These are phyloP conservation scores for Bombus superbus DNA, from an alignment of 1,140 invertebrate genomes.

Conservation along the genomic window DNA sequence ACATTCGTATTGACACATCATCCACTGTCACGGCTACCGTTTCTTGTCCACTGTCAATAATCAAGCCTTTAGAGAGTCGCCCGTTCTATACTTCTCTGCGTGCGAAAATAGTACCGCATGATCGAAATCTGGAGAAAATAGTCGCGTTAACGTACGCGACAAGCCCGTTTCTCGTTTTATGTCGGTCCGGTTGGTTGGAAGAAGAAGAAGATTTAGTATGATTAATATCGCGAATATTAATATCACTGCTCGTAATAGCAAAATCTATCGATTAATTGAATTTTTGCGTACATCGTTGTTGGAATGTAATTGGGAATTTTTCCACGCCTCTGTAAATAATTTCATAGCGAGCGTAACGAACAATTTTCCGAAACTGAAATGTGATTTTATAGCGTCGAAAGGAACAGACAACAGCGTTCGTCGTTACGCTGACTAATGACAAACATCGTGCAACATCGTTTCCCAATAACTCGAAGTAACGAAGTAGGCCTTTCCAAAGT, in stretches of 20 bases:
- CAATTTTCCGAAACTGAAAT: background rate
- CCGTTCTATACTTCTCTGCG: background rate
- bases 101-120: background rate
- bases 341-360: background rate
- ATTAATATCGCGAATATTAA: too few species aligned
- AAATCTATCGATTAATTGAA: background rate
- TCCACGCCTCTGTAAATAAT: background rate
- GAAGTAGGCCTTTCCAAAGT: background rate
- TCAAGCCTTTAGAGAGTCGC: background rate
- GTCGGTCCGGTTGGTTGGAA: too few species aligned
- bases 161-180: too few species aligned
- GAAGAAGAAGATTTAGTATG: too few species aligned
- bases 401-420: background rate
- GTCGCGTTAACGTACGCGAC: too few species aligned
- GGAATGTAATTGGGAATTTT: too few species aligned
- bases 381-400: background rate
- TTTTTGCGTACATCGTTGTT: background rate
- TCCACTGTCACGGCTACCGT: background rate
- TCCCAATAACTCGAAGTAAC: background rate
- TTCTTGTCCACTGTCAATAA: background rate
- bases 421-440: background rate
- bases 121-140: too few species aligned
- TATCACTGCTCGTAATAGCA: too few species aligned
- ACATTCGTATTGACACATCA: conserved; percentile 48
- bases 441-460: background rate